Evolutionary conservation across 2,888 invertebrate species (phyloP), one percentile per base, ranked within the genome.

Genomic region (Drosophila heteroneura): DNA sequence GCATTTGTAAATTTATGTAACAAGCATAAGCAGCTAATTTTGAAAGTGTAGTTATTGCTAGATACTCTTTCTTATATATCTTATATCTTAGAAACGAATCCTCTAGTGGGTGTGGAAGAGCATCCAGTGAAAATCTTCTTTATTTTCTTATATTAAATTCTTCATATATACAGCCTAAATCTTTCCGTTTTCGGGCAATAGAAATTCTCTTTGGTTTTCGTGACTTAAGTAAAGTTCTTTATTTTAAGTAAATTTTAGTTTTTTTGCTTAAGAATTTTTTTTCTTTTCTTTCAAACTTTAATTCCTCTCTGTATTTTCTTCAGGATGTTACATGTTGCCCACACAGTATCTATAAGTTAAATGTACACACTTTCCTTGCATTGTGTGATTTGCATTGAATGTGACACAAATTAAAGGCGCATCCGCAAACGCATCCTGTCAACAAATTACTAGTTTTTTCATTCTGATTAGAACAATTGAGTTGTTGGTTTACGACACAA

Each of bases 341-440:
- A 9, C 5, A 63, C 33, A 32, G 44, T 63, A 58, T 44, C 26
- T 10, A 9, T 26, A 49, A 49, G 49, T 28, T 28, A 19, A 52
- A 28, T 6, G 19, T 30, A 12, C 4, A 16, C 22, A 19, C 6
- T 52, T 52, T 30, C 12, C 28, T 3, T 9, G 22, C 41, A 30
- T 16, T 63, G 78, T 81, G 78, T 83, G 83, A 69, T 68, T 44
- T 10, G 19, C 65, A 62, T 68, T 79, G 74, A 64, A 76, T 78
- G 80, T 85, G 81, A 79, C 79, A 85, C 81, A 90, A 92, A 92
- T 92, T 92, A 92, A 91, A 90, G 57, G 74, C 66, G 80, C 90
- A 88, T 91, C 92, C 92, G 89, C 72, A 83, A 84, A 79, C 77
- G 89, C 85, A 91, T 91, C 92, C 92, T 90, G 91, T 88, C 91